Conservation (phyloP, 1,140 invertebrate species). For the Drosophila serrata region DNA sequence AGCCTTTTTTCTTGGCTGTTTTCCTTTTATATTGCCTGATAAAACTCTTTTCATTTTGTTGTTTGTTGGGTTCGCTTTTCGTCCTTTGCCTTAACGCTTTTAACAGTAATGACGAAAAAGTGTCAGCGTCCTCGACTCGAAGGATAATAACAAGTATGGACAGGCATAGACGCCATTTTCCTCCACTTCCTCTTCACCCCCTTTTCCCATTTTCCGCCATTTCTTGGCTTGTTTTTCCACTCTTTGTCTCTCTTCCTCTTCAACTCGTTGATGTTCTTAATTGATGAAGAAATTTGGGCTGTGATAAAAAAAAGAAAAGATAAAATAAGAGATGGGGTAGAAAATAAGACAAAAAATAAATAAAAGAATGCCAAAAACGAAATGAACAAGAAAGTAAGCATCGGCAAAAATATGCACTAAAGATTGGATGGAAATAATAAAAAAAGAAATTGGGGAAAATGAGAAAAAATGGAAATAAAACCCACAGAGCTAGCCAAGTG, state of each 20-base stretch:
- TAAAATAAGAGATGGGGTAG: background rate
- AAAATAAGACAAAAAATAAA: slow-evolving; percentile 26
- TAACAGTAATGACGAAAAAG: slow-evolving; percentile 84
- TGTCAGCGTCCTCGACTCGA: slow-evolving; percentile 82
- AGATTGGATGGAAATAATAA: slow-evolving; percentile 9
- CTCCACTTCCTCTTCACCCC: background rate
- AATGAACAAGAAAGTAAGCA: slow-evolving; percentile 44
- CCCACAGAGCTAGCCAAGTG: slow-evolving; percentile 17
- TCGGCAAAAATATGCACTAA: slow-evolving; percentile 42
- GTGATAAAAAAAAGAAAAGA: slow-evolving; percentile 56
- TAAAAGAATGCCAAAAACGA: slow-evolving; percentile 35
- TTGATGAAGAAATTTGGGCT: slow-evolving; percentile 82
- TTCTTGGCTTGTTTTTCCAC: slow-evolving; percentile 25
- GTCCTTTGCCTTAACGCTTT: slow-evolving; percentile 78
- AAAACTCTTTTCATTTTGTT: slow-evolving; percentile 82
- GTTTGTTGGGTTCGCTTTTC: slow-evolving; percentile 50
- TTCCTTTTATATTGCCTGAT: slow-evolving; percentile 60
- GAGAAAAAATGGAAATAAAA: background rate
- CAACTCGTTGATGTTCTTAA: slow-evolving; percentile 82
- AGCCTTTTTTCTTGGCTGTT: slow-evolving; percentile 17
- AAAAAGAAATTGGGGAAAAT: background rate
- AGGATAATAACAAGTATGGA: slow-evolving; percentile 84
- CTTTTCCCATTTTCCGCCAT: slow-evolving; percentile 16
- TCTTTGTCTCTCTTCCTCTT: slow-evolving; percentile 38
- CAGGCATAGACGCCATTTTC: slow-evolving; percentile 63